Base-by-base conservation (phyloP, 2,797 vertebrate genomes). In the Syngnathus acus region DNA sequence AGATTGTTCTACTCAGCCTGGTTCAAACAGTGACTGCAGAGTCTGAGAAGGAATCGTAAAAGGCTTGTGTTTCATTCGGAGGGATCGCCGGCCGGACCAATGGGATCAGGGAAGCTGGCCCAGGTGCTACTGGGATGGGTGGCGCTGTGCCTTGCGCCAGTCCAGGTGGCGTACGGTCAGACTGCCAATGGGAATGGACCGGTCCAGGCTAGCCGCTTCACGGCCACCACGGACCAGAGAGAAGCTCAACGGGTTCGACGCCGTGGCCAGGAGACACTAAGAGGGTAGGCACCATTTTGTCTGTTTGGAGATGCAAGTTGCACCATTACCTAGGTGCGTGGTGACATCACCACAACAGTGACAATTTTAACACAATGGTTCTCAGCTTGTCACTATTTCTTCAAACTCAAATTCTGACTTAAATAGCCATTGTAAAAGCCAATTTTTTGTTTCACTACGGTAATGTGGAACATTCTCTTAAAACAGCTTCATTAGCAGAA, bases 261-360 rank as follows among this genome's bases (percentile, higher is more conserved):
- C 69, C 92, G 94, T 68, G 94, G 95, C 76, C 94, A 95, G 72
- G 94, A 97, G 76, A 90, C 92, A 9, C 86, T 97, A 71, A 92
- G 94, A 86, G 95, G 95, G 95, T 97, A 91, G 65, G 93, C 16
- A 26, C 26, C 26, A 62, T 13, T 16, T 32, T 32, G 32, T 32
- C 32, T 32, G 32, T 32, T 32, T 32, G 32, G 32, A 32, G 32
- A 32, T 32, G 32, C 32, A 32, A 32, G 32, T 32, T 32, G 32
- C 32, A 32, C 32, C 32, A 32, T 32, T 32, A 32, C 4, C 4
- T 19, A 1, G 19, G n/a, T 43, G 42, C 10, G 42, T 3, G 42
- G 9, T 32, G 32, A 32, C 32, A 32, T 32, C 32, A 32, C 32
- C 32, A 32, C 11, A 43, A 43, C 42, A 43, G 13, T 43, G 10